These are phyloP conservation scores for Oncopeltus fasciatus DNA, from an alignment of 1,140 invertebrate genomes.

Conservation along the genomic window DNA sequence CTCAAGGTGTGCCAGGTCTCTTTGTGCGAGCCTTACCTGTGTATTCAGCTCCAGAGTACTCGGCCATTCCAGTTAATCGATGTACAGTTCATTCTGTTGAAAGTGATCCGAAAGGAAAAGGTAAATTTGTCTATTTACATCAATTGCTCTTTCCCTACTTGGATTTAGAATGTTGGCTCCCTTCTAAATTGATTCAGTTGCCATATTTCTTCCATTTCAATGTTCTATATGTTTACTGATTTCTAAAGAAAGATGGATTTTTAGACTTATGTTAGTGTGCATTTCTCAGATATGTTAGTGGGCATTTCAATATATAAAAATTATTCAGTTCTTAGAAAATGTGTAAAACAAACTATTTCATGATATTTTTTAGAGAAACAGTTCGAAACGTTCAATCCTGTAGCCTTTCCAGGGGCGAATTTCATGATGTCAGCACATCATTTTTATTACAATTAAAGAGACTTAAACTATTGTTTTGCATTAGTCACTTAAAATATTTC, in stretches of 20 bases:
- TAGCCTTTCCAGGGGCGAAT: too few relatives aligned
- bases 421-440: too few relatives aligned
- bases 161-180: background rate
- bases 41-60: slow-evolving; percentile 39
- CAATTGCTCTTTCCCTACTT: too few relatives aligned
- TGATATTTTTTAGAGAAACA: too few relatives aligned
- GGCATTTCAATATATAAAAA: background rate
- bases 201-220: background rate
- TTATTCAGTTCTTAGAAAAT: too few relatives aligned
- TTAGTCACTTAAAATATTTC: too few relatives aligned
- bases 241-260: too few relatives aligned
- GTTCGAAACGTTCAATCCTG: too few relatives aligned
- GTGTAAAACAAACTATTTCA: too few relatives aligned
- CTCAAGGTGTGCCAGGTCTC: slow-evolving; percentile 14
- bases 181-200: background rate
- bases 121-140: background rate
- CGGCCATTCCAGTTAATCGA: slow-evolving; percentile 38
- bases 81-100: slow-evolving; percentile 13
- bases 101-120: slow-evolving; percentile 9
- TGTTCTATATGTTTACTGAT: background rate
- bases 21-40: slow-evolving; percentile 38
- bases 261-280: background rate
- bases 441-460: too few relatives aligned
- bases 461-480: too few relatives aligned
- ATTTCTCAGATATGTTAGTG: background rate